A percentile compares a stretch with the other conserved stretches of the same genome.
phyloP scores from a whole-genome alignment of 1,140 invertebrate genomes.

The Drosophila jambulina region DNA sequence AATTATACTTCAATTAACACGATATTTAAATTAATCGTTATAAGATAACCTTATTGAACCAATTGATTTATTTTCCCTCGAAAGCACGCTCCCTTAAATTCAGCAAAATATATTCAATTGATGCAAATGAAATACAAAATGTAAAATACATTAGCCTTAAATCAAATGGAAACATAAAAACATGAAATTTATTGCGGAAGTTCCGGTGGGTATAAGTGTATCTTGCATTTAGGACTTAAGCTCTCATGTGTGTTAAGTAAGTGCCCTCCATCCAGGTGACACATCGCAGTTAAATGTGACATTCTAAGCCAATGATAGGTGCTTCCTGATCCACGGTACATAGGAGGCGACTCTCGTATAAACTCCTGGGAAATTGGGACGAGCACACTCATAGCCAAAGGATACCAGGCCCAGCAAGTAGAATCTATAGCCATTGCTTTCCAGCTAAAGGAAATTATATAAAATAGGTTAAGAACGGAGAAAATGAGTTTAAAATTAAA shows the following conservation, averaged over 20 bases:
- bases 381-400: conserved; percentile 90
- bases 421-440: conserved; percentile 75
- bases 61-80: not conserved
- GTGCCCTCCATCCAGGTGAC: conserved; percentile 5
- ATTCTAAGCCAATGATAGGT: conserved; percentile 29
- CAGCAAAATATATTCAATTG: not conserved
- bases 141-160: conserved; percentile 10
- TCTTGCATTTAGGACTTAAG: conserved; percentile 3
- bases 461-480: not conserved
- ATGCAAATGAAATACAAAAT: conserved; percentile 13
- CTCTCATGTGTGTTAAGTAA: conserved; percentile 3
- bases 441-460: conserved; percentile 46
- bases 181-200: conserved; percentile 39
- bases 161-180: conserved; percentile 33
- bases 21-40: not conserved
- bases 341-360: conserved; percentile 88
- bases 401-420: conserved; percentile 88
- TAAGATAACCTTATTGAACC: not conserved
- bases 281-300: conserved; percentile 14
- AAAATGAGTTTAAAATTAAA: not conserved
- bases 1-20: not conserved
- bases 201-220: conserved; percentile 24
- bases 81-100: not conserved
- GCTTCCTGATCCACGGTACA: conserved; percentile 72
- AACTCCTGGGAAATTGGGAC: conserved; percentile 89